Evolutionary conservation across 2,797 vertebrate species (phyloP).

Genomic region (Graptemys geographica): DNA sequence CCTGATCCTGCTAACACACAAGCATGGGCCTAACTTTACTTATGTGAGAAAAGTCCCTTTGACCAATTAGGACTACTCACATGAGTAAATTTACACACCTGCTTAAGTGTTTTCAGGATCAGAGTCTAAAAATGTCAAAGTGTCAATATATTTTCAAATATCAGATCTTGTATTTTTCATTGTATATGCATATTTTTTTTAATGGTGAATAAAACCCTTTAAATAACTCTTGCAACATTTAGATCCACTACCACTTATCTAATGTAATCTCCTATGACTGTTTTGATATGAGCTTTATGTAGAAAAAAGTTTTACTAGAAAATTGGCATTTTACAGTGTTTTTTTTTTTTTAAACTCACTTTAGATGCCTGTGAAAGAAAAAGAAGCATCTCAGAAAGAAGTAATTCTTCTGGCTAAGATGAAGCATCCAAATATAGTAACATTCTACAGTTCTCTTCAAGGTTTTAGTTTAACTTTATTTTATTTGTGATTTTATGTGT

Average conservation of each 20-base stretch:
- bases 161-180: neutral
- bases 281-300: neutral
- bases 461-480: slow-evolving; percentile 79
- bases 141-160: neutral
- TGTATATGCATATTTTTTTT: neutral
- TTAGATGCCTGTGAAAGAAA: slow-evolving; percentile 88
- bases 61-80: neutral
- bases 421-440: slow-evolving; percentile 93
- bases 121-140: neutral
- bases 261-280: neutral
- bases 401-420: slow-evolving; percentile 89
- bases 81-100: neutral
- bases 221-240: neutral
- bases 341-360: slow-evolving; percentile 28
- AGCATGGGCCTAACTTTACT: neutral
- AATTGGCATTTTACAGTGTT: neutral
- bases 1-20: neutral
- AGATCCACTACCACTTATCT: neutral
- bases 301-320: neutral
- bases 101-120: neutral
- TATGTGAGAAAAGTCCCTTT: neutral
- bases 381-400: slow-evolving; percentile 90
- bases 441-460: slow-evolving; percentile 88
- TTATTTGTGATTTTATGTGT: neutral
- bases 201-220: neutral